Evolutionary conservation across 1,140 invertebrate species (phyloP).

Genomic region (Aradophagus sp.): DNA sequence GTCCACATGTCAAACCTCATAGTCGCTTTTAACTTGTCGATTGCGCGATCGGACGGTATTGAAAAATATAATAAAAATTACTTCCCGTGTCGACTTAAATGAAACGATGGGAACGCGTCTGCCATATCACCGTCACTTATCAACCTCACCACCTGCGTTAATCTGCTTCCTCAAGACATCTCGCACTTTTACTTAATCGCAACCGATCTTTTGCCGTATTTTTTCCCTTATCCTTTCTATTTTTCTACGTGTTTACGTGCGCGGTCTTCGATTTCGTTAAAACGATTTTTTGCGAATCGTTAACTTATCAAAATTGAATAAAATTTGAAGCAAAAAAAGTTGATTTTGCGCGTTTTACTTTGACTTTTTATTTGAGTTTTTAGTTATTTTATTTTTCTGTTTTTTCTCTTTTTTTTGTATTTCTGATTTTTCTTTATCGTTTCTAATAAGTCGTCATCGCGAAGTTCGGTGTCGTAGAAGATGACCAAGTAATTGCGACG

Average conservation of each 20-base stretch:
- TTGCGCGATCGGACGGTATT: constrained; percentile 20
- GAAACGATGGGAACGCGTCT: constrained; percentile 62
- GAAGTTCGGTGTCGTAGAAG: constrained; percentile 56
- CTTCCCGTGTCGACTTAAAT: constrained; percentile 46
- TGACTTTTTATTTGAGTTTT: too few relatives aligned
- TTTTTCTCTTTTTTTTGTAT: too few relatives aligned
- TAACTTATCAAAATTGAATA: neutral
- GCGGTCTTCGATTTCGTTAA: constrained; percentile 1
- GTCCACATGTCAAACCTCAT: constrained; percentile 58
- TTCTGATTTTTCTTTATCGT: neutral
- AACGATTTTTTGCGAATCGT: too few relatives aligned
- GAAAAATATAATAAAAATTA: constrained; percentile 45
- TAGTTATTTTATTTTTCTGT: too few relatives aligned
- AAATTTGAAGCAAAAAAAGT: neutral
- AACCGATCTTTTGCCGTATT: constrained; percentile 5
- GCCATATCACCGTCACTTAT: constrained; percentile 67
- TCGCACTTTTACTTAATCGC: constrained; percentile 28
- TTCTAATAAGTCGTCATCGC: constrained; percentile 22
- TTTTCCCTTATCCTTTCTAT: neutral
- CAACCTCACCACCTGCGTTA: constrained; percentile 58
- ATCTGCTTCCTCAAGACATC: constrained; percentile 41
- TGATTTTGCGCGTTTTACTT: too few relatives aligned
- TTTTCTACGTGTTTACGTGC: constrained; percentile 17
- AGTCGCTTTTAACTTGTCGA: constrained; percentile 24
- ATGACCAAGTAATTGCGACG: constrained; percentile 69